phyloP scores from a whole-genome alignment of 2,113 vertebrate species.

The Eurystomus gularis region DNA sequence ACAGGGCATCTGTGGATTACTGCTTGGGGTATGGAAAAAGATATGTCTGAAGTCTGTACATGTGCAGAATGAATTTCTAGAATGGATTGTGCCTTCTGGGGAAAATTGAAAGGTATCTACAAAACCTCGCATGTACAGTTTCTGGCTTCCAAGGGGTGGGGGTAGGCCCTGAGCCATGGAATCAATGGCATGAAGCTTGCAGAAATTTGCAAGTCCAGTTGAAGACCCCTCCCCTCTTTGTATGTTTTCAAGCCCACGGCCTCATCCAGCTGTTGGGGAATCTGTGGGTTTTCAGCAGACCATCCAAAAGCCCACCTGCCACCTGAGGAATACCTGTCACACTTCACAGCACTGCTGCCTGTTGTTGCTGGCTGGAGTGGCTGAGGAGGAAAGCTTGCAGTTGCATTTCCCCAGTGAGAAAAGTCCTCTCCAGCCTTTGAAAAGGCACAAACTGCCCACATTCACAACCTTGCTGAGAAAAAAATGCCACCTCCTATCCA shows the following conservation, averaged over 20 bases:
- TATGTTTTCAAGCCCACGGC: neutral
- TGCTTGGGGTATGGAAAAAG: neutral
- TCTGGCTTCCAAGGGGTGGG: neutral
- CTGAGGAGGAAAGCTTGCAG: neutral
- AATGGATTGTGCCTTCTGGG: neutral
- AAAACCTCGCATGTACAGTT: accelerated
- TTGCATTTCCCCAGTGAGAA: neutral
- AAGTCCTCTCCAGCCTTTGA: neutral
- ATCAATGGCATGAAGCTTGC: neutral
- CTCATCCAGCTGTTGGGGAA: neutral
- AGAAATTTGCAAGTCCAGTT: neutral
- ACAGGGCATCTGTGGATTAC: accelerated
- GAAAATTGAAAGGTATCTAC: neutral
- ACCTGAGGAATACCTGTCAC: accelerated
- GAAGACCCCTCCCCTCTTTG: neutral
- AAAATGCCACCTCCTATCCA: neutral
- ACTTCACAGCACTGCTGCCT: neutral
- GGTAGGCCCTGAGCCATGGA: neutral
- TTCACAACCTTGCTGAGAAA: neutral
- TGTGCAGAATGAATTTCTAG: neutral
- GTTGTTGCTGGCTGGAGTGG: neutral
- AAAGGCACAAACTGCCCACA: neutral
- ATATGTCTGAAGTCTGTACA: neutral
- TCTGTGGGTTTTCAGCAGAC: neutral
- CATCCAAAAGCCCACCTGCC: accelerated